Conservation (phyloP, 2,113 vertebrate species). For the Prolemur simus region DNA sequence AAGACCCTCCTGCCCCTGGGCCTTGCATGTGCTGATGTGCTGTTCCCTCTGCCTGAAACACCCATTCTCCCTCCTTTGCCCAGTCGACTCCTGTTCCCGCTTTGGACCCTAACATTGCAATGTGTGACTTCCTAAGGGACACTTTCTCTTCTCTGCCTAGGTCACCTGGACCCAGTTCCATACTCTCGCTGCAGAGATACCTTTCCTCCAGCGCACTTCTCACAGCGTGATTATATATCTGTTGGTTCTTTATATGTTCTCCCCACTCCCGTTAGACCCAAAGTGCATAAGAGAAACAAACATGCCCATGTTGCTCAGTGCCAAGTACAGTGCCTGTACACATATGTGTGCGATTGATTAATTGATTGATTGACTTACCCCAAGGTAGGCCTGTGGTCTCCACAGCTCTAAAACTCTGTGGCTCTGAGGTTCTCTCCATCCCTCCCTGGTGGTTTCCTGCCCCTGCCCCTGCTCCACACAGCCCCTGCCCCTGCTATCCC, state of each 20-base stretch:
- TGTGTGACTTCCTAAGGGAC: neutral
- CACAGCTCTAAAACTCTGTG: neutral
- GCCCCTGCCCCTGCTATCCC: neutral
- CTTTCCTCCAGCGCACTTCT: neutral
- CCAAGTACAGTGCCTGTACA: neutral
- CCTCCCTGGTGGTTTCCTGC: neutral
- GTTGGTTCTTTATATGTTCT: neutral
- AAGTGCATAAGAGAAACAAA: neutral
- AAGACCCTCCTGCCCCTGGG: neutral
- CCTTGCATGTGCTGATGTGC: fast-evolving
- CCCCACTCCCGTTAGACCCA: neutral
- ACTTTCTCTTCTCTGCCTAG: neutral
- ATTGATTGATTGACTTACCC: neutral
- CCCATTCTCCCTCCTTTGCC: neutral
- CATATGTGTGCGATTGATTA: neutral
- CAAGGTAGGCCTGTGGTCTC: neutral
- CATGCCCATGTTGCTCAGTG: neutral
- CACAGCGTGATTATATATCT: neutral
- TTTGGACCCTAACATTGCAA: neutral
- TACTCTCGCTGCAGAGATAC: fast-evolving
- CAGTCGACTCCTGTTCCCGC: neutral
- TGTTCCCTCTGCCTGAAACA: neutral
- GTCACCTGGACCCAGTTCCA: neutral
- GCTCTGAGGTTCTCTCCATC: neutral
- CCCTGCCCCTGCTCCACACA: neutral